Evolutionary conservation across 1,140 invertebrate species (phyloP), one percentile per base, ranked within the genome.

Genomic region (Ruditapes philippinarum): DNA sequence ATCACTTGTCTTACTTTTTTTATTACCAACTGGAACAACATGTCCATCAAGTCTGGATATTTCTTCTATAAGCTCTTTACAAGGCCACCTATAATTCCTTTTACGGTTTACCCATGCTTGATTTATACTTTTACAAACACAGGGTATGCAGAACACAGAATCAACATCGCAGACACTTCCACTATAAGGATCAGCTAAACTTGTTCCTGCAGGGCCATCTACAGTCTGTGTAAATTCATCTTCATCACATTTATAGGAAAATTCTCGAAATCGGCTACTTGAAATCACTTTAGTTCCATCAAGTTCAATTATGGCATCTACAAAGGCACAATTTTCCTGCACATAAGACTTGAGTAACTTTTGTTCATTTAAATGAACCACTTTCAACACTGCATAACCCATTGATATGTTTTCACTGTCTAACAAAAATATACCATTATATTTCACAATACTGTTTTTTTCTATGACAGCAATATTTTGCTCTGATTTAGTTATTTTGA

Each of bases 11-110:
- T 25, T 22, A 31, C 74, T 78, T 5, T 25, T 42, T 49, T 78
- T 78, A 25, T n/a, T 49, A 49, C 74, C 74, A 51, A 78, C 40
- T 19, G 74, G 40, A 49, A 78, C 74, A 49, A 78, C 42, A 31
- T 45, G 49, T 17, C 12, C 74, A 17, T 51, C 74, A 25, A 78
- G 31, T 28, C 38, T 12, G 7, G 49, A 45, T 12, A 78, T 40
- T 17, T 22, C 49, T 3, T 78, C 22, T 28, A 78, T 31, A n/a
- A 78, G 19, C 40, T 49, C 28, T 17, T 42, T 42, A 28, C 31
- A 14, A 5, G 74, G 74, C 74, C 74, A 78, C 22, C 19, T 9
- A n/a, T 9, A 36, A 7, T 33, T 31, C 12, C 74, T 33, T 17
- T 28, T 17, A 49, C 74, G 11, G 19, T 78, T 49, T 49, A 19